These are phyloP conservation scores for Leucopsar rothschildi DNA, from an alignment of 2,113 vertebrate genomes.

Conservation along the genomic window DNA sequence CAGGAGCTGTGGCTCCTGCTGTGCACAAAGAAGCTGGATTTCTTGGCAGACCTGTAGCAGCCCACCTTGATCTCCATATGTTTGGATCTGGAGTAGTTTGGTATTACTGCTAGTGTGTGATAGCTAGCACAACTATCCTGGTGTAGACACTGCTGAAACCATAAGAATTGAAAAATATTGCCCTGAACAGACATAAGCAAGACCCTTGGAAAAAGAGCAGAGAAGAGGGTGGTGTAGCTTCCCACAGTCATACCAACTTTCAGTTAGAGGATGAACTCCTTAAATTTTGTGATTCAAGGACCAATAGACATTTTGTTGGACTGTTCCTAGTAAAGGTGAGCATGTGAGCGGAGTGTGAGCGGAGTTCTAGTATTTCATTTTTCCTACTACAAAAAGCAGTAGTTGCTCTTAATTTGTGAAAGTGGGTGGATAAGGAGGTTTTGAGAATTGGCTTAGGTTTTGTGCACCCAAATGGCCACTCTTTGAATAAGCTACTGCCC, in stretches of 20 bases:
- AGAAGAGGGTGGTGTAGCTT: not conserved
- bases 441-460: not conserved
- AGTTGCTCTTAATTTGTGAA: not conserved
- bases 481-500: not conserved
- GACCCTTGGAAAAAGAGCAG: not conserved
- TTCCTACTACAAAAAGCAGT: not conserved
- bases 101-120: accelerated
- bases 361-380: not conserved
- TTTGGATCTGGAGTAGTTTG: not conserved
- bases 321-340: not conserved
- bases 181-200: not conserved
- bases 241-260: not conserved
- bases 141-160: not conserved
- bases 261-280: not conserved
- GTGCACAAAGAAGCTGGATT: not conserved
- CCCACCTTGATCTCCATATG: not conserved
- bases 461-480: not conserved
- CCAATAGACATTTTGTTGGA: not conserved
- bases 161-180: not conserved
- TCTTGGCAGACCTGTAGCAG: not conserved
- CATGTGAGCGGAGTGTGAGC: not conserved
- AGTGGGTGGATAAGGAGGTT: not conserved
- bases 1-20: not conserved
- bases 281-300: not conserved
- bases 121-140: not conserved